Conservation (phyloP, 2,797 vertebrate species). For the Leuciscus waleckii region DNA sequence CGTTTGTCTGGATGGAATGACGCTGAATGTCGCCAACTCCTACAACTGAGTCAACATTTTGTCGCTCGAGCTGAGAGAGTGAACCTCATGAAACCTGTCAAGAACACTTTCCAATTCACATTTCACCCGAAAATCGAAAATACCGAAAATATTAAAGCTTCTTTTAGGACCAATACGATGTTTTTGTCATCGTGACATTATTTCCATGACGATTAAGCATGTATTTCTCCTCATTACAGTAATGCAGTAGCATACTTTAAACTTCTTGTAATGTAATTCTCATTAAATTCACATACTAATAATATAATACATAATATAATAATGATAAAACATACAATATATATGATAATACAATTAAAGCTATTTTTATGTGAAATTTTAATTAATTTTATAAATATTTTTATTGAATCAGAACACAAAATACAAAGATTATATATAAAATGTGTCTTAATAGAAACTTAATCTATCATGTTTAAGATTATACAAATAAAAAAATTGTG, state of each 20-base stretch:
- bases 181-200: not conserved
- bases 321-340: not conserved
- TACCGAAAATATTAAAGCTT: not conserved
- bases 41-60: slow-evolving; percentile 4
- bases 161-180: not conserved
- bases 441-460: not conserved
- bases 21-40: not conserved
- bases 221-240: not conserved
- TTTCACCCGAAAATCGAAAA: not conserved
- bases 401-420: not conserved
- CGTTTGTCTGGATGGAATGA: slow-evolving; percentile 13
- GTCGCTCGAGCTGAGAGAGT: not conserved
- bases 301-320: not conserved
- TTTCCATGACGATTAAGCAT: not conserved
- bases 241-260: not conserved
- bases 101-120: not conserved
- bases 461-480: too few relatives aligned
- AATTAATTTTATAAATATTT: not conserved
- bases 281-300: not conserved
- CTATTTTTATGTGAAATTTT: not conserved
- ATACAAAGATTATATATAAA: not conserved
- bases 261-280: not conserved
- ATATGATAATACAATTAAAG: not conserved
- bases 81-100: not conserved
- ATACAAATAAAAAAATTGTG: too few relatives aligned